A percentile compares a stretch with the other conserved stretches of the same genome.
phyloP scores from a whole-genome alignment of 2,113 vertebrate genomes.

The Morone saxatilis region DNA sequence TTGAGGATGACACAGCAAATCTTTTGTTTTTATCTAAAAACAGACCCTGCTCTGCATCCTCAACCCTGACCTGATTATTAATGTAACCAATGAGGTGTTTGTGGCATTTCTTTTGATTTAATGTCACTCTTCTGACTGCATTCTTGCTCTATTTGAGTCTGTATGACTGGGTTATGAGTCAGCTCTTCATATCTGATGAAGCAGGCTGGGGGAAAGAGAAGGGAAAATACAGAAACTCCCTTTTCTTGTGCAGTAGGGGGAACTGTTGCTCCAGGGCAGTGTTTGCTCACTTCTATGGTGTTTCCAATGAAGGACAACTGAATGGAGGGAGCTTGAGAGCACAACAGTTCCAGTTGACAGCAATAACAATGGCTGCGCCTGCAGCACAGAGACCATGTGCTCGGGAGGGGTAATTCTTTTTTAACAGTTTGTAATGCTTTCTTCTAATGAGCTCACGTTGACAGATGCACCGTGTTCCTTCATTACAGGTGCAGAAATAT shows the following conservation, averaged over 20 bases:
- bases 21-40: not conserved
- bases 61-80: not conserved
- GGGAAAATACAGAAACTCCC: not conserved
- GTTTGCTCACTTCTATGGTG: not conserved
- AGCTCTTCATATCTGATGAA: conserved; percentile 62
- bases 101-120: not conserved
- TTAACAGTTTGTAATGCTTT: conserved; percentile 59
- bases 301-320: conserved; percentile 39
- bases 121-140: conserved; percentile 27
- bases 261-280: conserved; percentile 76
- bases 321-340: conserved; percentile 53
- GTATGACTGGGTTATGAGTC: conserved; percentile 69
- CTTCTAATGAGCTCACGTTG: conserved; percentile 35
- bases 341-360: conserved; percentile 65
- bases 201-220: not conserved
- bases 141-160: conserved; percentile 34
- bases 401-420: conserved; percentile 42
- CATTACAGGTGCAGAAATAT: conserved; percentile 51
- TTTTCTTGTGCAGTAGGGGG: conserved; percentile 76
- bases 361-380: conserved; percentile 72
- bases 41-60: not conserved
- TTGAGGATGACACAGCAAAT: conserved; percentile 64
- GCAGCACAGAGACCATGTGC: conserved; percentile 64
- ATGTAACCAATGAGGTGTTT: conserved; percentile 4
- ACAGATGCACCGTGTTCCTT: conserved; percentile 54